Evolutionary conservation across 2,113 vertebrate species (phyloP), one percentile per base, ranked within the genome.

Genomic region (Oncorhynchus mykiss): DNA sequence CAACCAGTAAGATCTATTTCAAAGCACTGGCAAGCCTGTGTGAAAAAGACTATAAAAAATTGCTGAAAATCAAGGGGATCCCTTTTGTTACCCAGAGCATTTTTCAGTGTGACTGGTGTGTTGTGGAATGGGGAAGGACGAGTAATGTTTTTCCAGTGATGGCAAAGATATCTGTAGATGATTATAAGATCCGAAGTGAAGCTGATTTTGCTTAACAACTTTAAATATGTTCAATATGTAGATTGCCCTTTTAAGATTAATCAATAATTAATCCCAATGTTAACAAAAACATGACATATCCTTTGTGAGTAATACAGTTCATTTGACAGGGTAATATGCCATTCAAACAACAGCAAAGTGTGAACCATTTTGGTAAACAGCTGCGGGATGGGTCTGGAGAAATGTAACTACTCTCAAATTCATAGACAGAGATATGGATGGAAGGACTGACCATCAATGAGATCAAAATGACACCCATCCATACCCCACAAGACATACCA

Each of bases 1-100:
- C 27, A 57, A 31, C 16, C 24, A 65, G 76, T 22, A 39, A 48
- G 54, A 45, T 70, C 29, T 54, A 68, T 54, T 57, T 75, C 48
- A 54, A 29, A 39, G 24, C 16, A 4, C 31, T n/a, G 45, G 48
- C 12, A 6, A 13, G 9, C 13, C 3, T 24, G 1, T 66, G 31
- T 25, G 45, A 57, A 4, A 57, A 4, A 57, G 8, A 20, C 62
- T 20, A 4, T 6, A 70, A 45, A 4, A 70, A n/a, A 22, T 31
- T 5, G 34, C 14, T 29, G 27, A 27, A 27, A 27, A 27, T 27
- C 27, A 27, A 27, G 3, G 27, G 27, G 27, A 27, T 27, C 27
- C 27, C 27, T 27, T 27, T 27, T 27, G 3, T 27, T 27, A n/a
- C 5, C 59, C 13, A n/a, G 60, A 20, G 31, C 59, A 11, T 45